These are phyloP conservation scores for Microhierax caerulescens DNA, from an alignment of 2,797 vertebrate species.

Conservation along the genomic window DNA sequence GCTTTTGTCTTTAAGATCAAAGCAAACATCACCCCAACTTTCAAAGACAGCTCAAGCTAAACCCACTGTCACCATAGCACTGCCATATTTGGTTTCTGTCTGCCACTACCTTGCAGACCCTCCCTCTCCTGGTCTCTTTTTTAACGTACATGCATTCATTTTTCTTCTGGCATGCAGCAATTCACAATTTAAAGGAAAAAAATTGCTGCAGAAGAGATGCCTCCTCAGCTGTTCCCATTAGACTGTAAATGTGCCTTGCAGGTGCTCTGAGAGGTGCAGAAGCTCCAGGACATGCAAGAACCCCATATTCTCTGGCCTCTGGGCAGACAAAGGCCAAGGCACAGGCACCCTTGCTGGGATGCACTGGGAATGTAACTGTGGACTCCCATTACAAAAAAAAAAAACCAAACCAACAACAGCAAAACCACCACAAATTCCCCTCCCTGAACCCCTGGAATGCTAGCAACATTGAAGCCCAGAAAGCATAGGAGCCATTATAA, in stretches of 20 bases:
- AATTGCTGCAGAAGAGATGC: background rate
- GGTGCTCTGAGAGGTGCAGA: fast-evolving
- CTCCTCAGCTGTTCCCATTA: background rate
- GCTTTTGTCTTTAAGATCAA: background rate
- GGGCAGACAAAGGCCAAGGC: fast-evolving
- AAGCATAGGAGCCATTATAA: background rate
- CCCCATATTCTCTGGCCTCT: background rate
- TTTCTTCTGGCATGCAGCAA: background rate
- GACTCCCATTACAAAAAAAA: fast-evolving
- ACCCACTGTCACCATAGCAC: background rate
- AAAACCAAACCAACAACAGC: no score
- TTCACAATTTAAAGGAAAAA: background rate
- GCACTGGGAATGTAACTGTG: no score
- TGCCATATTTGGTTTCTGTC: fast-evolving
- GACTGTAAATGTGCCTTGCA: fast-evolving
- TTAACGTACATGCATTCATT: fast-evolving
- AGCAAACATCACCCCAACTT: background rate
- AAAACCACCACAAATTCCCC: no score
- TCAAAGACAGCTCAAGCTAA: background rate
- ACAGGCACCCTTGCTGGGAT: background rate
- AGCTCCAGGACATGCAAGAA: fast-evolving
- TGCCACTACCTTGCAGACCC: background rate
- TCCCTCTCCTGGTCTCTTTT: background rate
- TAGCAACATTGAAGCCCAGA: background rate
- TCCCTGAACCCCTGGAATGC: background rate